Conservation (phyloP, 2,113 vertebrate genomes). For the Chlamydotis undulata region DNA sequence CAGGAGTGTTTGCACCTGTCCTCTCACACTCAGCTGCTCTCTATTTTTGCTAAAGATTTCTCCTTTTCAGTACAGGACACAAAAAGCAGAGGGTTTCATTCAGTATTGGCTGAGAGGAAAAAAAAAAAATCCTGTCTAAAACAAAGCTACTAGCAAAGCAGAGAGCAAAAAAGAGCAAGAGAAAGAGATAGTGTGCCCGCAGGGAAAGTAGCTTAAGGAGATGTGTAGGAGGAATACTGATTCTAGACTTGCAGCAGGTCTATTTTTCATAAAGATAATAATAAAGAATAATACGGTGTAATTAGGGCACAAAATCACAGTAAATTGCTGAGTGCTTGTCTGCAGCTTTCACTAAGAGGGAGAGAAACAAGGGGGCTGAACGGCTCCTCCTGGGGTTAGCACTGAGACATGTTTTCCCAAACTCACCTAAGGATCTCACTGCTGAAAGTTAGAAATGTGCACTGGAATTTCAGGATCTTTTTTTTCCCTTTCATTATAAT, state of each 20-base stretch:
- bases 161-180: background rate
- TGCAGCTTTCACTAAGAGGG: background rate
- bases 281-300: conserved; percentile 1
- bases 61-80: background rate
- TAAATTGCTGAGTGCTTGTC: background rate
- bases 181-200: background rate
- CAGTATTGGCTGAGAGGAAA: background rate
- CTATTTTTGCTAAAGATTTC: background rate
- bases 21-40: background rate
- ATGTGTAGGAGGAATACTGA: conserved; percentile 53
- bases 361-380: background rate
- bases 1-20: background rate
- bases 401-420: background rate
- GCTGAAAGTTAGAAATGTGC: background rate
- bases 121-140: background rate
- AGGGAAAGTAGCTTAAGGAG: conserved; percentile 19
- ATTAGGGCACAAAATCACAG: conserved; percentile 31
- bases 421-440: background rate
- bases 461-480: background rate
- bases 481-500: background rate
- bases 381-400: background rate
- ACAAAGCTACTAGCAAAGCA: background rate
- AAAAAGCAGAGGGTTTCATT: background rate
- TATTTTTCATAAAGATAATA: conserved; percentile 45
- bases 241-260: conserved; percentile 25